Evolutionary conservation across 1,140 invertebrate genomes (phyloP), one percentile per base, ranked within the genome.

Genomic region (Brachionus manjavacas): DNA sequence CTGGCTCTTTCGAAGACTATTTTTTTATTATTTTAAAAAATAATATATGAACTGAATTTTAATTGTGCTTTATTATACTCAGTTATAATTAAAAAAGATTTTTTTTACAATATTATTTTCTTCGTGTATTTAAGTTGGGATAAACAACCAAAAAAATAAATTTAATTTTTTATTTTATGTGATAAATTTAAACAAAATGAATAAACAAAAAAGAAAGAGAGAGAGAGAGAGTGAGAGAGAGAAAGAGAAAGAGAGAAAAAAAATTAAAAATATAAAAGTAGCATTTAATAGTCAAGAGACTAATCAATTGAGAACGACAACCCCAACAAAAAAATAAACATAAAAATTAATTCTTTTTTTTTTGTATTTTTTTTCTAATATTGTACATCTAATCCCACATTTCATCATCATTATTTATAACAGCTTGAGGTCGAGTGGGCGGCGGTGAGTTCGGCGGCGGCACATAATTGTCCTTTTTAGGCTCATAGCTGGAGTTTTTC

Each of bases 381-480:
- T 55, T n/a, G 20, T n/a, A 55, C 16, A 55, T 25, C 49, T 76
- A 76, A 49, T 76, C 72, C 72, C 72, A 76, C 72, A 76, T 76
- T 49, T 76, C 72, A 4, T 76, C 72, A 49, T 76, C 72, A 12
- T 39, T 39, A 43, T 68, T 43, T 8, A 35, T 46, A 20, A 76
- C 72, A 35, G 31, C n/a, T 4, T 35, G 68, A 6, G 68, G n/a
- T 43, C 20, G n/a, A 20, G 6, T 12, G 0, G 31, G 31, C 35
- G 68, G 31, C 9, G 23, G 70, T 9, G 35, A n/a, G 3, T 9
- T 0, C 7, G 23, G 3, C 3, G 16, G 41, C 49, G 72, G 14
- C n/a, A 31, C 31, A 41, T 41, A 49, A 76, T 46, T 23, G 12
- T 76, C 49, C 9, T 20, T 74, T 9, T 39, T 46, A 23, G n/a